Percentiles rank a stretch among this genome's conserved stretches.
Conservation (phyloP, 2,888 invertebrate genomes). For the Gymnoscelis rufifasciata region DNA sequence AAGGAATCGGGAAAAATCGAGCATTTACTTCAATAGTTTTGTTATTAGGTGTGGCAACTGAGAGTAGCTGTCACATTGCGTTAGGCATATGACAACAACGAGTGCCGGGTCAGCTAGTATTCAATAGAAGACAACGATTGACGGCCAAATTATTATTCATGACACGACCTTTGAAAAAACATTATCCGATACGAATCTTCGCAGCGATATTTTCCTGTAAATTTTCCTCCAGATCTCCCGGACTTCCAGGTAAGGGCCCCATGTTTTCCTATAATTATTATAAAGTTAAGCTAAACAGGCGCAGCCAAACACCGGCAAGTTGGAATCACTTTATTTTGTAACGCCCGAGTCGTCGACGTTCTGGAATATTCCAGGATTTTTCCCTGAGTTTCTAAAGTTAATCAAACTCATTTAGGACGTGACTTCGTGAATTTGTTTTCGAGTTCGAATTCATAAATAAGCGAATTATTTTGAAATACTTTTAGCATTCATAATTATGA, state of each 20-base stretch:
- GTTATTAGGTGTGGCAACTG: too few relatives aligned
- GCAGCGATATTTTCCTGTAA: too few relatives aligned
- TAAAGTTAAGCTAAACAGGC: neutral
- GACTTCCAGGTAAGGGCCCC: neutral
- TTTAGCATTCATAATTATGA: neutral
- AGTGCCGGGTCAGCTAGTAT: too few relatives aligned
- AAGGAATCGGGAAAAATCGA: too few relatives aligned
- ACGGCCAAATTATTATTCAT: too few relatives aligned
- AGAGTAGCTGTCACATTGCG: too few relatives aligned
- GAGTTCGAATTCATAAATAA: too few relatives aligned
- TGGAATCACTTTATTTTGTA: constrained; percentile 12
- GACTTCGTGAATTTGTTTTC: neutral
- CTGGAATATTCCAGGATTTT: constrained; percentile 6
- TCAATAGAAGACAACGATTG: too few relatives aligned
- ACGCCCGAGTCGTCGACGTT: constrained; percentile 4
- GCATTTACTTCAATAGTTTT: too few relatives aligned
- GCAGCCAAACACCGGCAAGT: constrained; percentile 10
- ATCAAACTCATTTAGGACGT: constrained; percentile 5
- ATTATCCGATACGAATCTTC: too few relatives aligned
- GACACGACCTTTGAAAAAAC: too few relatives aligned
- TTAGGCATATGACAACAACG: too few relatives aligned
- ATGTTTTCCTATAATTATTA: constrained; percentile 8
- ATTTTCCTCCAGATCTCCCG: neutral
- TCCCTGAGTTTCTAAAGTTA: constrained; percentile 11
- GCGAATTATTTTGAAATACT: neutral